Evolutionary conservation across 2,888 invertebrate species (phyloP), one percentile per base, ranked within the genome.

Genomic region (Tyria jacobaeae): DNA sequence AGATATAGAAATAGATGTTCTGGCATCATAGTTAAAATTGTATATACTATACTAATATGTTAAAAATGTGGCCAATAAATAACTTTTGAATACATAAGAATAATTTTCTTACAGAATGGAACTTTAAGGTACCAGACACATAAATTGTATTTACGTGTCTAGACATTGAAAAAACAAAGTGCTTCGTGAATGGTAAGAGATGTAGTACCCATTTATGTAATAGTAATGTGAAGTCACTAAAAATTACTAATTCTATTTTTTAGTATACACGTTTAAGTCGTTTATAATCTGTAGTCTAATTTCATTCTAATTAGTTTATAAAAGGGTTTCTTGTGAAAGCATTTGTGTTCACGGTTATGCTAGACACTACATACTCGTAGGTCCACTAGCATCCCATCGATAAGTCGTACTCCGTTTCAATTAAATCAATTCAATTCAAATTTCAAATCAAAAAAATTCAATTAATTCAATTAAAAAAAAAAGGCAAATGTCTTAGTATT

Each of bases 61-160:
- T 27, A 41, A 54, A 53, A 25, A 54, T 50, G n/a, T 31, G 3
- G 50, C 31, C 10, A 31, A 50, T 12, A 62, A 50, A 58, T 49
- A 54, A 41, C 9, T 44, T 58, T 27, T 12, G n/a, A 25, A 44
- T 27, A 57, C 57, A 57, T 47, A 59, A 31, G 21, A 48, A 64
- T 57, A 17, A 41, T 60, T 60, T 57, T 49, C 39, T 63, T 49
- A 57, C 57, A 41, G 52, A 53, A 50, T 62, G 52, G 57, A 57
- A 67, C 56, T 63, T 69, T 66, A 53, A 77, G 67, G 55, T 75
- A 69, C 63, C 60, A 75, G 78, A 78, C 75, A 64, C 73, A 75
- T 75, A 75, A 65, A 75, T 78, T 75, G 56, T 72, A 70, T 72
- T 78, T 68, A 67, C 67, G 66, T 72, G 78, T 75, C 75, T 75